These are phyloP conservation scores for Perizoma affinitatum DNA, from an alignment of 2,888 invertebrate genomes.

Conservation along the genomic window DNA sequence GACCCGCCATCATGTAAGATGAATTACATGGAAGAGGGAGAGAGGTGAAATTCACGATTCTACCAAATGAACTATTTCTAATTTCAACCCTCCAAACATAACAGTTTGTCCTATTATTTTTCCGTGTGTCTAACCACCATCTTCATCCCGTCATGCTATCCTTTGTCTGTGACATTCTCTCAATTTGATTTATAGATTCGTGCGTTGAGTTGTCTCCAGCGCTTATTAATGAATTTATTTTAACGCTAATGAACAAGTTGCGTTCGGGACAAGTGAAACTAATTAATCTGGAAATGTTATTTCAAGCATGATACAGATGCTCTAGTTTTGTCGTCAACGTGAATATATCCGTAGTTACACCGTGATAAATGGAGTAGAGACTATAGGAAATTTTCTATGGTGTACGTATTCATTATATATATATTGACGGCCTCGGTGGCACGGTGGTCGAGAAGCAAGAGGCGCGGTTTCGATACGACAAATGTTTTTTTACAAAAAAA, in stretches of 20 bases:
- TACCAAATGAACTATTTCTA: too few relatives aligned
- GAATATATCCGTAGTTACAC: not conserved
- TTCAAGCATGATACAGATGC: conserved; percentile 53
- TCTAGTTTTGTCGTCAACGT: conserved; percentile 32
- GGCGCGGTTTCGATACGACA: too few relatives aligned
- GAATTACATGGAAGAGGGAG: too few relatives aligned
- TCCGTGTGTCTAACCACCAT: conserved; percentile 48
- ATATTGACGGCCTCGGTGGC: too few relatives aligned
- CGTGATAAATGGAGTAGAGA: conserved; percentile 9
- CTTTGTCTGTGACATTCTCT: conserved; percentile 82
- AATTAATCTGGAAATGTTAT: conserved; percentile 76
- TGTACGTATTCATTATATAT: not conserved
- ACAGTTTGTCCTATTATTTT: conserved; percentile 29
- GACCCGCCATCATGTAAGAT: too few relatives aligned
- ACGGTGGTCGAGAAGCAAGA: too few relatives aligned
- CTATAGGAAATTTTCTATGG: conserved; percentile 1
- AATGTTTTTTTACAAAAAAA: too few relatives aligned
- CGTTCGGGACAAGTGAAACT: conserved; percentile 79
- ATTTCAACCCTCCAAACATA: too few relatives aligned
- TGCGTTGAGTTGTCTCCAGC: conserved; percentile 76
- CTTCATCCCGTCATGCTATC: conserved; percentile 56
- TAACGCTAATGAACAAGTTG: conserved; percentile 82
- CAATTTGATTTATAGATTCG: conserved; percentile 83
- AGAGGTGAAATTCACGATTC: too few relatives aligned
- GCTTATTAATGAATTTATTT: conserved; percentile 84